Base-by-base conservation (phyloP, 1,140 invertebrate species). In the Colletes latitarsis region DNA sequence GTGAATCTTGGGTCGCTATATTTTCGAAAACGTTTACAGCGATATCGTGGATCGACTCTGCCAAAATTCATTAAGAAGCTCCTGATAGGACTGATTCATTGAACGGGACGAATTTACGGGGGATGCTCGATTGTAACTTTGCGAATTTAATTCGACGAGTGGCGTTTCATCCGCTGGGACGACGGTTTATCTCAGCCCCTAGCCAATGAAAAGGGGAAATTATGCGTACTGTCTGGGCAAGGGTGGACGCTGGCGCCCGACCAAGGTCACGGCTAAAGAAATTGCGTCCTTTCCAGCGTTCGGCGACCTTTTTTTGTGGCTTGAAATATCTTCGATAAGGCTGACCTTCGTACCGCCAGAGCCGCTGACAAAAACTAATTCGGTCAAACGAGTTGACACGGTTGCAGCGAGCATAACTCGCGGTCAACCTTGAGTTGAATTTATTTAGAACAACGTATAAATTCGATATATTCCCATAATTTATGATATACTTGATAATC, bases 251-350 rank as follows among this genome's bases (percentile, higher is more conserved):
- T 72, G 83, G 71, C 81, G 70, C 69, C 46, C 39, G 14, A 81
- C 68, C 78, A 84, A 82, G 79, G 62, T 62, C 70, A 60, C 52
- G 49, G 19, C 21, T 62, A 21, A 57, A 57, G 41, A 75, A 85
- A 62, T 70, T 80, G 49, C 17, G 21, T 76, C 17, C 41, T 67
- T 63, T 63, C 30, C 17, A 15, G 8, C 60, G 21, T 77, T 53
- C 55, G 74, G 55, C 67, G 74, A 86, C 17, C 58, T 19, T 39
- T 30, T 63, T 49, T 71, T 57, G 71, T 21, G 12, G 6, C 39
- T 19, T 30, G 30, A 57, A 72, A 79, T 73, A 79, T 46, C 69
- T 55, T 49, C 62, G n/a, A 15, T 12, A 43, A 14, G 6, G 3
- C 46, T 52, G 5, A 43, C n/a, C 57, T 30, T 21, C 64, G 9